Evolutionary conservation across 2,888 invertebrate genomes (phyloP).

Genomic region (Spatulosminthurus flaviceps): DNA sequence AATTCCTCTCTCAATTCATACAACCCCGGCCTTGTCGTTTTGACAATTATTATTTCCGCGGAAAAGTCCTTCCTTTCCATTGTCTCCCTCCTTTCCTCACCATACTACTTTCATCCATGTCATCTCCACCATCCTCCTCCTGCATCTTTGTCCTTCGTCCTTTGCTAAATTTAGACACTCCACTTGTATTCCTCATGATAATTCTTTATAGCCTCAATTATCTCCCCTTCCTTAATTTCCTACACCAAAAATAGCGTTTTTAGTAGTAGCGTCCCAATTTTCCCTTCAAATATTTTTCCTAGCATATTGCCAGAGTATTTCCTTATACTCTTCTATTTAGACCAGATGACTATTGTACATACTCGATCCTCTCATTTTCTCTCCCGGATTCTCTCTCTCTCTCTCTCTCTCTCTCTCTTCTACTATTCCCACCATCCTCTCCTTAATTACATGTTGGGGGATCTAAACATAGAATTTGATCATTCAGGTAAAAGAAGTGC

Average conservation of each 20-base stretch:
- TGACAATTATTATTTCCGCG: constrained; percentile 12
- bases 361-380: too few species aligned
- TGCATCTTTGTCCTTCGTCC: neutral
- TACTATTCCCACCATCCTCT: too few species aligned
- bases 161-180: neutral
- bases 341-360: too few species aligned
- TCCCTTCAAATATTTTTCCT: too few species aligned
- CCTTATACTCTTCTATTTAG: too few species aligned
- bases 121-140: neutral
- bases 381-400: too few species aligned
- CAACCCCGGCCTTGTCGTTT: neutral
- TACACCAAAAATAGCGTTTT: too few species aligned
- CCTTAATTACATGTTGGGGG: too few species aligned
- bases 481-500: neutral
- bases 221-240: neutral
- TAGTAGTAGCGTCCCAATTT: neutral
- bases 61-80: neutral
- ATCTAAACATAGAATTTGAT: neutral
- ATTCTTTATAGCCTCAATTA: neutral
- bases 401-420: too few species aligned
- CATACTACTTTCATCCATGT: too few species aligned
- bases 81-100: too few species aligned
- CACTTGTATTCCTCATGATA: neutral
- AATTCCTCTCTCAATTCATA: neutral
- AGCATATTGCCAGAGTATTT: too few species aligned